Evolutionary conservation across 2,888 invertebrate species (phyloP), one percentile per base, ranked within the genome.

Genomic region (Athalia rosae): DNA sequence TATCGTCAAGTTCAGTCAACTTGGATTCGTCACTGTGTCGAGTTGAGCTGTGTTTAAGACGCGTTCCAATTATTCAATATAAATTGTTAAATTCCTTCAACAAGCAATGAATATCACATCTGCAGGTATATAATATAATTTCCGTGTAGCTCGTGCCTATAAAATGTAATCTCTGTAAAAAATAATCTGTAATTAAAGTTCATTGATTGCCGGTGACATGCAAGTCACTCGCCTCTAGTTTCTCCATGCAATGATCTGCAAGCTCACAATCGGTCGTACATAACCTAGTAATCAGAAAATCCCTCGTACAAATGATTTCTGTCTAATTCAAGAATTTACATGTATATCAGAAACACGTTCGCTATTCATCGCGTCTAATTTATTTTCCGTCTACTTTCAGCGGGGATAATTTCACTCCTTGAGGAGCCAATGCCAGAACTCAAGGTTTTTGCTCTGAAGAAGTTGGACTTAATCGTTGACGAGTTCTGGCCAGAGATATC

Each of bases 401-500:
- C 97, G 88, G 98, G 98, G 90, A 97, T 99, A 83, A 96, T 99
- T 88, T 97, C 98, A 91, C 94, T 99, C 85, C 92, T 99, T 83
- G 98, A 99, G 90, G 99, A 99, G 91, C 95, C 97, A 74, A 96
- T 97, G 92, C 94, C 96, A 11, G 98, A 98, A 90, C 92, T 99
- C 78, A 98, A 98, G 91, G 94, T 96, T 45, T 99, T 98, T 89
- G 98, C 99, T 13, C 91, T 99, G 85, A 95, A 95, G 87, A 98
- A 98, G 89, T 92, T 99, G 85, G 96, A 99, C 91, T 93, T 94
- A 87, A 97, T 99, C 85, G 98, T 99, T 0, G 98, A 99, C 90
- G 97, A 98, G 89, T 99, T 99, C 91, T 99, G 99, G 99, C 97
- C 99, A 7, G 99, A 99, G 92, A 99, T 99, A 84, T 98, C 98